A percentile compares a stretch with the other conserved stretches of the same genome.
phyloP scores from a whole-genome alignment of 2,797 vertebrate species.

The Acipenser ruthenus region DNA sequence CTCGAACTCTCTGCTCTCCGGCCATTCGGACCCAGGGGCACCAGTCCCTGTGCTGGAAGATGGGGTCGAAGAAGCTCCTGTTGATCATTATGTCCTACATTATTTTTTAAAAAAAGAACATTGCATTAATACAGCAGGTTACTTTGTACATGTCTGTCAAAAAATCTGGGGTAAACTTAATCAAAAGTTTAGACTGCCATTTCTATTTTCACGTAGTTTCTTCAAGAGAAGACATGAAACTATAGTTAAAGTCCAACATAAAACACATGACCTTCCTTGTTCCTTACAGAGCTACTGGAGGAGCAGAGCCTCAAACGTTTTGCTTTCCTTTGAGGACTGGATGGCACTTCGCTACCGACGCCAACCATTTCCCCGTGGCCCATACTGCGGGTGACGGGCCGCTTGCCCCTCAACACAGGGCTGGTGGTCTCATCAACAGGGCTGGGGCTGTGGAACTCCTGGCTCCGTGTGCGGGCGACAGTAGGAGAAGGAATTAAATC shows the following conservation, averaged over 20 bases:
- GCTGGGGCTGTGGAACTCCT: conserved; percentile 67
- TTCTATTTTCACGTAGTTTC: not conserved
- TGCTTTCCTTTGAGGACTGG: conserved; percentile 60
- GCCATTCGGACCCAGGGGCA: conserved; percentile 79
- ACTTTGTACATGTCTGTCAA: no score
- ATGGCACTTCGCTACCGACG: conserved; percentile 36
- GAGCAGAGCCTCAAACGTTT: conserved; percentile 79
- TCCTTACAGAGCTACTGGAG: conserved; percentile 68
- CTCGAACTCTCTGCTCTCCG: conserved; percentile 36
- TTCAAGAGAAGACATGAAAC: no score
- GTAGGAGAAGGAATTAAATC: conserved; percentile 58
- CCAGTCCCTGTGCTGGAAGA: conserved; percentile 87
- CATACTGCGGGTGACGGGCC: conserved; percentile 72
- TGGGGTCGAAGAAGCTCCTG: conserved; percentile 74
- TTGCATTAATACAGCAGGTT: no score
- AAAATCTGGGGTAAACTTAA: no score
- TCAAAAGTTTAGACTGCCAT: not conserved
- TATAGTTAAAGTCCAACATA: not conserved
- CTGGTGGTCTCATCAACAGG: conserved; percentile 61
- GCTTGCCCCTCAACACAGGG: conserved; percentile 61
- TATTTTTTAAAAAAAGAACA: no score
- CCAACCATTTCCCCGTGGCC: conserved; percentile 60
- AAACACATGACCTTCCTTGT: not conserved
- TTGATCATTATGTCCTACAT: conserved; percentile 58
- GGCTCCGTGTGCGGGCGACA: conserved; percentile 57